These are phyloP conservation scores for Bactericera cockerelli DNA, from an alignment of 1,140 invertebrate genomes.

Conservation along the genomic window DNA sequence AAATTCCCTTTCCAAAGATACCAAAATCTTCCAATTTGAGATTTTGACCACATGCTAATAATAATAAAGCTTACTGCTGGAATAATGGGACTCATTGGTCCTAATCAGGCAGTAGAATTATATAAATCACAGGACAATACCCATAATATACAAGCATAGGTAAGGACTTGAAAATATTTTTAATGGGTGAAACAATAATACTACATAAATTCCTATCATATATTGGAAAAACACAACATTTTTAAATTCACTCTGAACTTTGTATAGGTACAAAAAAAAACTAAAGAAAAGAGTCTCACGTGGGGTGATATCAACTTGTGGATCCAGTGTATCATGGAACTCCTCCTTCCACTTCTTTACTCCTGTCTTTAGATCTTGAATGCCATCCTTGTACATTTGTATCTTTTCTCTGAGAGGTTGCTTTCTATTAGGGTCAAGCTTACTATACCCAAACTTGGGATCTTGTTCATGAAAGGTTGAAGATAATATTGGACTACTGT, in stretches of 20 bases:
- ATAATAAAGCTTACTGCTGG: too few species aligned
- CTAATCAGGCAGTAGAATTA: too few species aligned
- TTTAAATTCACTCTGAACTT: too few species aligned
- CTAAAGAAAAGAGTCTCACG: slow-evolving; percentile 30
- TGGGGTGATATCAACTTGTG: slow-evolving; percentile 35
- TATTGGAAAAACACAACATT: neutral
- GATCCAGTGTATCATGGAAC: slow-evolving; percentile 45
- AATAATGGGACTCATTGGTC: too few species aligned
- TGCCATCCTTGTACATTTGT: slow-evolving; percentile 29
- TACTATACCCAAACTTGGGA: neutral
- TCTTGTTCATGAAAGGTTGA: neutral
- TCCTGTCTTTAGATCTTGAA: slow-evolving; percentile 47
- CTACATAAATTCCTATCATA: too few species aligned
- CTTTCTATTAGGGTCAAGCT: neutral
- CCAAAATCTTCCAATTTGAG: too few species aligned
- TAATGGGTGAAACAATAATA: too few species aligned
- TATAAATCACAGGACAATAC: too few species aligned
- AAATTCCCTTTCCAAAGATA: too few species aligned
- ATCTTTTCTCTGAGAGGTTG: neutral
- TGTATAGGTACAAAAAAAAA: neutral
- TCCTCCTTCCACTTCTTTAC: slow-evolving; percentile 48
- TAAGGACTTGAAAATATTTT: too few species aligned
- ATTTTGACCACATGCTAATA: too few species aligned
- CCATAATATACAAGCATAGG: too few species aligned
- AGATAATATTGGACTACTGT: neutral